These are phyloP conservation scores for Clunio marinus DNA, from an alignment of 2,888 invertebrate genomes.

Conservation along the genomic window DNA sequence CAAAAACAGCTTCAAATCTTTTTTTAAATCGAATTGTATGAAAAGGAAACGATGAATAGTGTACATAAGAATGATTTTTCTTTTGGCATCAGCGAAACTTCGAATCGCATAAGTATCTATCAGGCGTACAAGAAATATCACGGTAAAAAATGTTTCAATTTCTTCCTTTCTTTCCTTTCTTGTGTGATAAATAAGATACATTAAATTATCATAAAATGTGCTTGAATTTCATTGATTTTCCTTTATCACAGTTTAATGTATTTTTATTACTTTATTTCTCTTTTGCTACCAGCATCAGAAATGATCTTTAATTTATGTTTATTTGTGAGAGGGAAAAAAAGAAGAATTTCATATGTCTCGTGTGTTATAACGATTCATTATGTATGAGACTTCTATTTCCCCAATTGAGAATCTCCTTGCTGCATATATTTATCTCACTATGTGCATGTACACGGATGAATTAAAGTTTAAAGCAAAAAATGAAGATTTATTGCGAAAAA, in stretches of 20 bases:
- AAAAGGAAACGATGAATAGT: too few species aligned
- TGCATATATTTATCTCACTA: too few species aligned
- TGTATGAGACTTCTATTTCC: slow-evolving; percentile 7
- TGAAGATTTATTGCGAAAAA: slow-evolving; percentile 34
- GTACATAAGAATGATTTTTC: too few species aligned
- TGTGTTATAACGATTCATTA: slow-evolving; percentile 10
- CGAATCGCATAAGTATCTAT: not conserved
- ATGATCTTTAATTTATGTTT: slow-evolving; percentile 37
- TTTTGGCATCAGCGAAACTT: not conserved
- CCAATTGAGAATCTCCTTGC: not conserved
- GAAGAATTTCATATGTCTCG: slow-evolving; percentile 27
- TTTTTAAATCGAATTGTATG: not conserved
- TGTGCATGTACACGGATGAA: slow-evolving; percentile 11
- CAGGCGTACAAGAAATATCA: not conserved
- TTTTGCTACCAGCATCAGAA: slow-evolving; percentile 2
- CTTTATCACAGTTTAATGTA: not conserved
- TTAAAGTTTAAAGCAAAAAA: slow-evolving; percentile 30
- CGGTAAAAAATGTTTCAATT: not conserved
- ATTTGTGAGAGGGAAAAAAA: slow-evolving; percentile 18
- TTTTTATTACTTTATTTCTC: slow-evolving; percentile 15
- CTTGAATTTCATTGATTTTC: slow-evolving; percentile 31
- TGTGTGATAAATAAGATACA: slow-evolving; percentile 31
- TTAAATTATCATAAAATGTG: slow-evolving; percentile 34
- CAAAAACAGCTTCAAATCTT: not conserved
- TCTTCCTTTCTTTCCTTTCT: not conserved